phyloP scores from a whole-genome alignment of 1,140 invertebrate genomes.

The Cryptotermes secundus region DNA sequence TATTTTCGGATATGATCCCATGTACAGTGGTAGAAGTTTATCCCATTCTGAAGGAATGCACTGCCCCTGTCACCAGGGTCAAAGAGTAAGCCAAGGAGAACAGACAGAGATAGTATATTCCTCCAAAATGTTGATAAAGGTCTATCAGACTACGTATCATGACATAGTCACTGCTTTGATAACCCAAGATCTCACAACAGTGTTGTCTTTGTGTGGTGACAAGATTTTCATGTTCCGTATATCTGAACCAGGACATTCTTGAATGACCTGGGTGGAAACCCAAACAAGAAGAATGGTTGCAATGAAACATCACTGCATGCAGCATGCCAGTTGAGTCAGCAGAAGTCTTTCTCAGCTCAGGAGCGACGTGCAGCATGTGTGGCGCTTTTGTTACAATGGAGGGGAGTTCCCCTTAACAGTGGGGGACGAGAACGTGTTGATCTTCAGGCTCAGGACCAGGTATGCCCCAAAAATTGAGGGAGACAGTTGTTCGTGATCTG shows the following conservation, averaged over 20 bases:
- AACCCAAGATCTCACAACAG: no score
- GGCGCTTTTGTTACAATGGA: slow-evolving; percentile 63
- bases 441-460: slow-evolving; percentile 60
- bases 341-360: slow-evolving; percentile 56
- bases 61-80: no score
- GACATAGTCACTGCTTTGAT: no score
- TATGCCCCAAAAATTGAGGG: slow-evolving; percentile 42
- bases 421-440: slow-evolving; percentile 60
- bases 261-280: slow-evolving; percentile 65
- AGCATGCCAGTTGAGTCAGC: slow-evolving; percentile 58
- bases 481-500: not conserved
- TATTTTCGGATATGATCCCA: no score
- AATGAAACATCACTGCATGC: slow-evolving; percentile 67
- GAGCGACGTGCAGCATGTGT: slow-evolving; percentile 62
- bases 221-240: no score
- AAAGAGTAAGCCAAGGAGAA: no score
- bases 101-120: no score
- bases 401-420: slow-evolving; percentile 54
- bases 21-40: no score
- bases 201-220: no score
- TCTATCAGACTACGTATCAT: no score
- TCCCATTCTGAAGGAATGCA: no score
- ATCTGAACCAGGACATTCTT: slow-evolving; percentile 60
- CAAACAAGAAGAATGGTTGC: slow-evolving; percentile 65
- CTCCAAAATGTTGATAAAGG: no score